These are phyloP conservation scores for Brassicogethes aeneus DNA, from an alignment of 2,888 invertebrate genomes.

Conservation along the genomic window DNA sequence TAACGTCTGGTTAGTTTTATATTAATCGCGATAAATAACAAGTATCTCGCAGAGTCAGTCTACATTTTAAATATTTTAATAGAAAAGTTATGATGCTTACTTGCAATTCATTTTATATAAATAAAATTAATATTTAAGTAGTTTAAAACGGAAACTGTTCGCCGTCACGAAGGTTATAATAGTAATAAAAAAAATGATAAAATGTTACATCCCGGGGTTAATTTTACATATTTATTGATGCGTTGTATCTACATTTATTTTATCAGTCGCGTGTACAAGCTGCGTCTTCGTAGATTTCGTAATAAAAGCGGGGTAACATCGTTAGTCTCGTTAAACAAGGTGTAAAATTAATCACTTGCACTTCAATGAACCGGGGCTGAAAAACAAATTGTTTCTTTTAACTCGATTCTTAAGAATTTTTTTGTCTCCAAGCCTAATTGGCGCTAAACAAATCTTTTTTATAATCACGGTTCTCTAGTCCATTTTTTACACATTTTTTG, in stretches of 20 bases:
- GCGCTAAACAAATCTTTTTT: no score
- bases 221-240: constrained; percentile 13
- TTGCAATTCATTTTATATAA: constrained; percentile 1
- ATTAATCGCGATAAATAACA: neutral
- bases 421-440: no score
- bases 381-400: no score
- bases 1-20: constrained; percentile 1
- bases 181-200: constrained; percentile 1
- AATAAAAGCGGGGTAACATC: constrained; percentile 10
- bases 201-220: constrained; percentile 4
- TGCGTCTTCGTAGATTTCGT: constrained; percentile 9
- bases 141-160: constrained; percentile 10
- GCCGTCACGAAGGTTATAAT: constrained; percentile 9
- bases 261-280: constrained; percentile 15
- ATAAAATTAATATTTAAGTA: constrained; percentile 8
- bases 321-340: constrained; percentile 17
- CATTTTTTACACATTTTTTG: no score
- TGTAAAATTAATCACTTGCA: constrained; percentile 15
- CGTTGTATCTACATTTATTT: constrained; percentile 16
- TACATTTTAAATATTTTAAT: constrained; percentile 2
- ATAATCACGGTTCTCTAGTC: no score
- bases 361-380: constrained; percentile 6
- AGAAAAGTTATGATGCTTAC: neutral
- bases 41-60: neutral
- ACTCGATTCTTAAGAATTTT: no score